These are phyloP conservation scores for Meteorus cinctellus DNA, from an alignment of 2,888 invertebrate genomes.

Conservation along the genomic window DNA sequence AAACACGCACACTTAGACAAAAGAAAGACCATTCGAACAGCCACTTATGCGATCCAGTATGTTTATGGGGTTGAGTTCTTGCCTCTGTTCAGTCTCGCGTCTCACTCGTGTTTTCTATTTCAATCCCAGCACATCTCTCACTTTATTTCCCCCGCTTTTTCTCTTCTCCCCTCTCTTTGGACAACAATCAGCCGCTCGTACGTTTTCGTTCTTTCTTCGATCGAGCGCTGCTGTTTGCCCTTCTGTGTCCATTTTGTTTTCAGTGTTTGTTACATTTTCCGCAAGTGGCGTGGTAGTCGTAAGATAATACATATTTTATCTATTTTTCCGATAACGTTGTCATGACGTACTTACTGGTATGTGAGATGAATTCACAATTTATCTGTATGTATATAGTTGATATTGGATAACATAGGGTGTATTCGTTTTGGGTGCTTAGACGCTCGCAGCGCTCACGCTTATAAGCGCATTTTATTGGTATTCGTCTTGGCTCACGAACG, in stretches of 20 bases:
- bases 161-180: constrained; percentile 8
- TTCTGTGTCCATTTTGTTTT: too few species aligned
- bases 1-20: constrained; percentile 34
- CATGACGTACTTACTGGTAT: too few species aligned
- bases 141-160: constrained; percentile 34
- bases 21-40: constrained; percentile 31
- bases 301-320: too few species aligned
- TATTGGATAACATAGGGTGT: too few species aligned
- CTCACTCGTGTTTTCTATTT: constrained; percentile 25
- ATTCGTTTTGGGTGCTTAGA: too few species aligned
- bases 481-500: too few species aligned
- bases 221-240: background rate
- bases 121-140: constrained; percentile 25
- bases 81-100: constrained; percentile 45
- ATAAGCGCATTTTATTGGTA: too few species aligned
- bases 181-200: background rate
- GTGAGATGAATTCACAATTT: too few species aligned
- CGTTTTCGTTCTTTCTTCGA: constrained; percentile 5
- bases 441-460: too few species aligned
- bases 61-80: constrained; percentile 57
- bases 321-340: background rate
- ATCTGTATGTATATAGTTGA: too few species aligned
- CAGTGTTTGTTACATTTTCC: background rate
- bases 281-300: background rate
- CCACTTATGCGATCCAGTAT: constrained; percentile 51